These are phyloP conservation scores for Selene dorsalis DNA, from an alignment of 2,797 vertebrate genomes.

Conservation along the genomic window DNA sequence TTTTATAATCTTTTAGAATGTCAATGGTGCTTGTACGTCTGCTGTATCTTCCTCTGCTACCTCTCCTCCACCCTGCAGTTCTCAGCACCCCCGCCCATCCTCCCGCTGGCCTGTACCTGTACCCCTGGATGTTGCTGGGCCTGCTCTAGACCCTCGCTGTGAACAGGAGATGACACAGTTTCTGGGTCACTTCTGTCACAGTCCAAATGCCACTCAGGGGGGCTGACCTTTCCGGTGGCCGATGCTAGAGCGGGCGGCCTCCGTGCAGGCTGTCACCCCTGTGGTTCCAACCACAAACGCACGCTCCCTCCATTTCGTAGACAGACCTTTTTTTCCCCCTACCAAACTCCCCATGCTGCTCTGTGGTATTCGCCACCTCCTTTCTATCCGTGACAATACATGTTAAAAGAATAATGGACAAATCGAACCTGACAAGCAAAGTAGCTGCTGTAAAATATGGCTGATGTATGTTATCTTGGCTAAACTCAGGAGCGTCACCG, in stretches of 20 bases:
- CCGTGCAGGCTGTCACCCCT: constrained; percentile 65
- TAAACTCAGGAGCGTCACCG: constrained; percentile 35
- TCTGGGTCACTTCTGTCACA: constrained; percentile 80
- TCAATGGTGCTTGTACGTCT: constrained; percentile 41
- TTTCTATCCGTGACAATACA: constrained; percentile 56
- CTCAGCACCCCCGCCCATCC: constrained; percentile 14
- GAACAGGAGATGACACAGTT: constrained; percentile 69
- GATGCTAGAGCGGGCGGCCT: constrained; percentile 53
- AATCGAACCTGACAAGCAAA: constrained; percentile 65
- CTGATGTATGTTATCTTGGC: constrained; percentile 58
- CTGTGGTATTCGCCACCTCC: constrained; percentile 25
- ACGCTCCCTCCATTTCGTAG: constrained; percentile 21
- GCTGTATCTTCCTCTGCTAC: constrained; percentile 51
- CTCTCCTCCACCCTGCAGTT: constrained; percentile 45
- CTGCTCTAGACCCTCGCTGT: constrained; percentile 56
- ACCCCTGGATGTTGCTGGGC: constrained; percentile 44
- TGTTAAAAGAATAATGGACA: constrained; percentile 47
- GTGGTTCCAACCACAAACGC: constrained; percentile 56
- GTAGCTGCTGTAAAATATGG: constrained; percentile 54
- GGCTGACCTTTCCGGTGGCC: constrained; percentile 81
- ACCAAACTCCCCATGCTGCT: constrained; percentile 23
- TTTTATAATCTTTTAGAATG: constrained; percentile 79
- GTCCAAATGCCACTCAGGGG: constrained; percentile 80
- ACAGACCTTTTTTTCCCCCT: constrained; percentile 32
- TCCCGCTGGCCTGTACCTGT: constrained; percentile 48